phyloP scores from a whole-genome alignment of 2,797 vertebrate species.

The Eutrigla gurnardus region DNA sequence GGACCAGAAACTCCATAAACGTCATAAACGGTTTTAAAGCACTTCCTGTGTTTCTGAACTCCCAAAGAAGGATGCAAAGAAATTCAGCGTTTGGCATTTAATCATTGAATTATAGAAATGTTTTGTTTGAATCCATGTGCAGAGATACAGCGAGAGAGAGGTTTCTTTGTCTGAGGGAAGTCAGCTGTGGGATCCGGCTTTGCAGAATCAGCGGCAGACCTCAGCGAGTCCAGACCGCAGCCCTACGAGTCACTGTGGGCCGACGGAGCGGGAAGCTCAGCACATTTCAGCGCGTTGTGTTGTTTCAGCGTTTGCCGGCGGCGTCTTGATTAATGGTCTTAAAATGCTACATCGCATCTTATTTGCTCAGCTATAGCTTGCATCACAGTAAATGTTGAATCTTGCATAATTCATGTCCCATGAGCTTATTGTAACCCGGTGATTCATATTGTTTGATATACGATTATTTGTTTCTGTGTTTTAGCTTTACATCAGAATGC shows the following conservation, averaged over 20 bases:
- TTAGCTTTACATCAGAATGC: constrained; percentile 1
- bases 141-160: neutral
- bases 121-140: neutral
- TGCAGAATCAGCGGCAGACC: constrained; percentile 26
- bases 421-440: neutral
- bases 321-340: constrained; percentile 17
- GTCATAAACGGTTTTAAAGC: constrained; percentile 24
- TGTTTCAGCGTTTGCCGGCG: neutral
- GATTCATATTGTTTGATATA: neutral
- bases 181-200: constrained; percentile 17
- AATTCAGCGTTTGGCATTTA: neutral
- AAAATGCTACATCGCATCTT: constrained; percentile 1
- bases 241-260: constrained; percentile 45
- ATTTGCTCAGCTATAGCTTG: constrained; percentile 13
- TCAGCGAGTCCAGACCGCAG: constrained; percentile 47
- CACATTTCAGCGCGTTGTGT: constrained; percentile 14
- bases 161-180: neutral
- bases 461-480: neutral
- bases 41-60: constrained; percentile 38
- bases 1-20: constrained; percentile 36
- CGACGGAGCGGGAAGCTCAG: constrained; percentile 35
- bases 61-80: neutral
- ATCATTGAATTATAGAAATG: neutral
- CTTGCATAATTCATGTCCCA: constrained; percentile 7
- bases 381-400: neutral